Evolutionary conservation across 2,888 invertebrate genomes (phyloP), one percentile per base, ranked within the genome.

Genomic region (Tetragnatha montana): DNA sequence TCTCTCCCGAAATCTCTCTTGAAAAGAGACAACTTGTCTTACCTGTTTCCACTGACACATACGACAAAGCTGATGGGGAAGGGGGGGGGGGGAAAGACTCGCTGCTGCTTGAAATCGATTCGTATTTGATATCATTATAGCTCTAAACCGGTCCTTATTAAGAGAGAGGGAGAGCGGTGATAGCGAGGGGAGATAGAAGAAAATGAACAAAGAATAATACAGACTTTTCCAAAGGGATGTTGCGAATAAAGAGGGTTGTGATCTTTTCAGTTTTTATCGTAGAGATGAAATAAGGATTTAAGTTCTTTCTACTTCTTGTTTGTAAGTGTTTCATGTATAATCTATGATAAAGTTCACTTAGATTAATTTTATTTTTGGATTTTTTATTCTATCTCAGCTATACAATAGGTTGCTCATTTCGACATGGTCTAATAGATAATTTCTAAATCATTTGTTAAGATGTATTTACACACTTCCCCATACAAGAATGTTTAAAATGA

Each of bases 21-120:
- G 87, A 82, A 82, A 60, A 75, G 81, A 76, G 81, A 78, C 81
- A 81, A 89, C 80, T 89, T 86, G 89, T 81, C 85, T 60, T 89
- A 89, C 89, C 89, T 85, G 89, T 89, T 89, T 78, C 69, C 75
- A 81, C 81, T 81, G 89, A 85, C 89, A 85, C 88, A 85, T 68
- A 85, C 89, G 89, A 85, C 89, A 85, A 80, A 68, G 60, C 49
- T 51, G 68, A 35, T 4, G 19, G 50, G 47, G 71, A 71, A 21
- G 21, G 10, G 71, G 71, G n/a, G 22, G 68, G n/a, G n/a, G 68
- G 68, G 70, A 47, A 12, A 75, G 75, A 22, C 14, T 47, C 14
- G 21, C 35, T 8, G 60, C 79, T 68, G 21, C 12, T 21, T 35
- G 47, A 80, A 60, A 86, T 86, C 86, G 80, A 86, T 86, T 86